phyloP scores from a whole-genome alignment of 2,888 invertebrate genomes.

The Scelioninae gen. 2 region DNA sequence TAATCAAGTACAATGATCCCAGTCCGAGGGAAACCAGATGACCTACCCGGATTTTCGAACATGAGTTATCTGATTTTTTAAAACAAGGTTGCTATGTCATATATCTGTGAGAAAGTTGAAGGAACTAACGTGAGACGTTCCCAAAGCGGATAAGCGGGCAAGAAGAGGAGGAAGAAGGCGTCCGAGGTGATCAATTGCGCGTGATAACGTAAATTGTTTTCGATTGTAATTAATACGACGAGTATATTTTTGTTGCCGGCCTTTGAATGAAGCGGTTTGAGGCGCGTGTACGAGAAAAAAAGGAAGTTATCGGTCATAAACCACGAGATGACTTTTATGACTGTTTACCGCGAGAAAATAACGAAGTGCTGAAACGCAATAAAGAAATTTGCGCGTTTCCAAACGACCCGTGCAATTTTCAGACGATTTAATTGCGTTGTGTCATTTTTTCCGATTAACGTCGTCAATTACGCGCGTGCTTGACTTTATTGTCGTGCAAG shows the following conservation, averaged over 20 bases:
- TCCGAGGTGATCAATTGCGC: slow-evolving; percentile 21
- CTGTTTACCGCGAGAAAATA: slow-evolving; percentile 42
- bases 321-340: slow-evolving; percentile 42
- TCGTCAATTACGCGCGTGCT: slow-evolving; percentile 24
- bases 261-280: slow-evolving; percentile 29
- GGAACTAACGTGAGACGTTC: slow-evolving; percentile 46
- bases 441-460: slow-evolving; percentile 26
- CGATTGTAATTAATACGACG: slow-evolving; percentile 20
- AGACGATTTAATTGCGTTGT: slow-evolving; percentile 34
- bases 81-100: slow-evolving; percentile 51
- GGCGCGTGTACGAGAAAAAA: slow-evolving; percentile 19
- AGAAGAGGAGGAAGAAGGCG: neutral
- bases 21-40: slow-evolving; percentile 39
- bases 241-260: slow-evolving; percentile 12
- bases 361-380: slow-evolving; percentile 45
- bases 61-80: slow-evolving; percentile 52
- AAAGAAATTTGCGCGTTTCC: slow-evolving; percentile 45
- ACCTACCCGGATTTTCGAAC: slow-evolving; percentile 55
- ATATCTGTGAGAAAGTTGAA: slow-evolving; percentile 52
- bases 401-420: slow-evolving; percentile 40
- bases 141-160: slow-evolving; percentile 15
- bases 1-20: slow-evolving; percentile 46
- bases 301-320: slow-evolving; percentile 43
- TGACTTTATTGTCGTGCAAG: slow-evolving; percentile 23
- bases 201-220: slow-evolving; percentile 35